Evolutionary conservation across 2,113 vertebrate species (phyloP).

Genomic region (Heloderma charlesbogerti): DNA sequence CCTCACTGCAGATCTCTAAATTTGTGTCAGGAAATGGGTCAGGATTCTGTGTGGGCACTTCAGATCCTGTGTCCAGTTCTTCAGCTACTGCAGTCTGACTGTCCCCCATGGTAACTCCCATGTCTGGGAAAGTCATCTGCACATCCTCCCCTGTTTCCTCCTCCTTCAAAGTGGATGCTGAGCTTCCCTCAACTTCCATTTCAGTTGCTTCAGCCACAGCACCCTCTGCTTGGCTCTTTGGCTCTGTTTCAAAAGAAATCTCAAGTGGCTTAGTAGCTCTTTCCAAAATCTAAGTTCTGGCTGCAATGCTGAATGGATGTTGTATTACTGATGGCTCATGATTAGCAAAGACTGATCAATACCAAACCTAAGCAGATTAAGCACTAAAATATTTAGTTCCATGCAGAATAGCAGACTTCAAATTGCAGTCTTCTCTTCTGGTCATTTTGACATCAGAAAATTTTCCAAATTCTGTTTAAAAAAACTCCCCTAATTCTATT

Average conservation of each 20-base stretch:
- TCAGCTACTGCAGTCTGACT: accelerated
- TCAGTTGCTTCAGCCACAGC: conserved; percentile 46
- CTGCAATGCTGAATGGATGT: neutral
- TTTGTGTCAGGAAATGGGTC: accelerated
- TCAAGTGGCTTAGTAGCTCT: conserved; percentile 18
- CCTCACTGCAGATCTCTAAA: neutral
- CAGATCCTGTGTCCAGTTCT: neutral
- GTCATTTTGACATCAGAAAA: neutral
- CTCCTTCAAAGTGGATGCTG: neutral
- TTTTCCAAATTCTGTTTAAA: neutral
- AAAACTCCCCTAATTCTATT: neutral
- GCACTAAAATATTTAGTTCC: neutral
- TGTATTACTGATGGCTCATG: neutral
- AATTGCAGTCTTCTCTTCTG: neutral
- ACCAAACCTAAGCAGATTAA: neutral
- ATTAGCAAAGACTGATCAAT: neutral
- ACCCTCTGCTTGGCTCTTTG: conserved; percentile 38
- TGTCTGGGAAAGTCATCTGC: no score
- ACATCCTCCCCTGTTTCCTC: neutral
- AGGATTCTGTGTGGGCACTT: no score
- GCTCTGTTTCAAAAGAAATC: conserved; percentile 38
- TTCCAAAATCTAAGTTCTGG: conserved; percentile 35
- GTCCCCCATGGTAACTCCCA: neutral
- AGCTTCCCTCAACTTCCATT: neutral
- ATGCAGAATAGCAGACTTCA: neutral